phyloP scores from a whole-genome alignment of 1,140 invertebrate species.

The Ylistrum balloti region DNA sequence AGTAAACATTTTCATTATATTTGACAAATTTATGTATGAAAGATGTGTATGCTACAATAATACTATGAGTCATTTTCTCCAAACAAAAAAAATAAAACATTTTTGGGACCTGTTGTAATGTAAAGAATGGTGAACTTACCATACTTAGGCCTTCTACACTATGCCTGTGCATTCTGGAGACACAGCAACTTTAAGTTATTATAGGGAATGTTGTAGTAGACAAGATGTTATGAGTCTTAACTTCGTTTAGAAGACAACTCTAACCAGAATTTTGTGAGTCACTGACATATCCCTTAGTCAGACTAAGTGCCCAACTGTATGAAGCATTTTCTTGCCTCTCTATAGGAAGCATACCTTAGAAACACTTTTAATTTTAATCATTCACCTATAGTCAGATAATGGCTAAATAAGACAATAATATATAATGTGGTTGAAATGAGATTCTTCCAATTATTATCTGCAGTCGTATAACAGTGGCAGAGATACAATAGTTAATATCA shows the following conservation, averaged over 20 bases:
- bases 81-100: background rate
- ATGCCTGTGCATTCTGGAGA: background rate
- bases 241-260: background rate
- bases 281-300: background rate
- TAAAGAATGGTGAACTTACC: background rate
- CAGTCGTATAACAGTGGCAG: too few relatives aligned
- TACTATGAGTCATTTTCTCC: too few relatives aligned
- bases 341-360: too few relatives aligned
- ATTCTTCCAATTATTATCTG: too few relatives aligned
- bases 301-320: background rate
- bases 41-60: too few relatives aligned
- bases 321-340: too few relatives aligned
- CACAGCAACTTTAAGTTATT: background rate
- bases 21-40: too few relatives aligned
- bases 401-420: too few relatives aligned
- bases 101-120: background rate
- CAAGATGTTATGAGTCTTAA: background rate
- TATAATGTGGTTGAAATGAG: too few relatives aligned
- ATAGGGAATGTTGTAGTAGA: background rate
- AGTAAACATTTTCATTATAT: background rate
- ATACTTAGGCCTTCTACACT: slow-evolving; percentile 35
- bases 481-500: too few relatives aligned
- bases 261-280: background rate
- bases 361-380: too few relatives aligned
- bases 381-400: too few relatives aligned